These are phyloP conservation scores for Trichacis sp. DNA, from an alignment of 2,888 invertebrate species.

Conservation along the genomic window DNA sequence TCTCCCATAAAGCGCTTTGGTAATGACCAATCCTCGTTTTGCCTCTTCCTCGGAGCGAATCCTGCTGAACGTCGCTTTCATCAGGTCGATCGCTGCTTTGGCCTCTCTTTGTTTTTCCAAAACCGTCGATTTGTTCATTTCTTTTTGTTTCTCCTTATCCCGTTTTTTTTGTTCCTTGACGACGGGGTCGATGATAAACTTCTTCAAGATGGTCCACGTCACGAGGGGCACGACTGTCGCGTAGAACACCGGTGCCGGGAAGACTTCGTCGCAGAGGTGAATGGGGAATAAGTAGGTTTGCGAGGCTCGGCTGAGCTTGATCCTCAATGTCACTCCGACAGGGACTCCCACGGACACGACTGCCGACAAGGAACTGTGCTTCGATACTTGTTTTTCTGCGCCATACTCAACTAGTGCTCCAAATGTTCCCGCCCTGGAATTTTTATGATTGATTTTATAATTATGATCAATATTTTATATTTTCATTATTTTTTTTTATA, in stretches of 20 bases:
- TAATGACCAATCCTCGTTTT: constrained; percentile 86
- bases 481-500: no score
- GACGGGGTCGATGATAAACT: constrained; percentile 87
- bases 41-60: constrained; percentile 84
- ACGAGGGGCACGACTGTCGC: constrained; percentile 90
- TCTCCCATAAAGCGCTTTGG: constrained; percentile 86
- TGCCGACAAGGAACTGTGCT: constrained; percentile 88
- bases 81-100: constrained; percentile 86
- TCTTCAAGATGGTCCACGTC: constrained; percentile 84
- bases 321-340: constrained; percentile 87
- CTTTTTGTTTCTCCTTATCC: constrained; percentile 85
- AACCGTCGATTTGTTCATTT: constrained; percentile 83
- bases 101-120: constrained; percentile 87
- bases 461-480: no score
- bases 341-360: constrained; percentile 88
- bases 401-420: constrained; percentile 91
- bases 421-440: constrained; percentile 85
- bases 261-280: constrained; percentile 88
- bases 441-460: no score
- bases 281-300: constrained; percentile 92
- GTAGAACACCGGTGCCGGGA: constrained; percentile 92
- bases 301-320: constrained; percentile 87
- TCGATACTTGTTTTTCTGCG: constrained; percentile 91
- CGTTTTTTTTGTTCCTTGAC: constrained; percentile 81
- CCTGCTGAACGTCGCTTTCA: constrained; percentile 90